Evolutionary conservation across 2,113 vertebrate genomes (phyloP).

Genomic region (Mus spicilegus): DNA sequence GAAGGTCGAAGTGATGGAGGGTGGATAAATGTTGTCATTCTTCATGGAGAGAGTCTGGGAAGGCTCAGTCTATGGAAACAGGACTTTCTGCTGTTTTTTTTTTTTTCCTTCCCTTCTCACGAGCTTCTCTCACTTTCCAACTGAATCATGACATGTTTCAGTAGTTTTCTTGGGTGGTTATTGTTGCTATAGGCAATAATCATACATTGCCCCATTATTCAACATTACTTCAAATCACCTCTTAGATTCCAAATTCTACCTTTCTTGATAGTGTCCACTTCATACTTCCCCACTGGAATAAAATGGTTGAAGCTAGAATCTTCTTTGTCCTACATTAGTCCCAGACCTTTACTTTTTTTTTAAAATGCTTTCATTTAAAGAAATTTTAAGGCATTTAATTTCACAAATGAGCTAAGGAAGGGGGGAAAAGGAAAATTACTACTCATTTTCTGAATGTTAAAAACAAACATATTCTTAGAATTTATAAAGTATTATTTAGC

Average conservation of each 20-base stretch:
- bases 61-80: neutral
- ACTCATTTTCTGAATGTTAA: neutral
- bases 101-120: neutral
- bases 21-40: neutral
- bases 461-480: neutral
- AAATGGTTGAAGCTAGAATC: neutral
- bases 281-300: neutral
- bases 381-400: slow-evolving; percentile 3
- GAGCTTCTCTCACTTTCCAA: neutral
- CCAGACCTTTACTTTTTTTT: neutral
- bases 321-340: neutral
- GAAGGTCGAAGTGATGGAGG: neutral
- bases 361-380: slow-evolving; percentile 3
- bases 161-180: neutral
- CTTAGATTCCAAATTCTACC: neutral
- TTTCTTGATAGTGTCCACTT: neutral
- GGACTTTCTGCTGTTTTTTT: neutral
- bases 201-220: neutral
- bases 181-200: neutral
- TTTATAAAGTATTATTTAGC: neutral
- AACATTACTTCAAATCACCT: neutral
- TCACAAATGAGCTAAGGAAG: neutral
- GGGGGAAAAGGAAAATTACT: neutral
- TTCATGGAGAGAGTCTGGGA: neutral
- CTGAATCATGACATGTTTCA: neutral